These are phyloP conservation scores for Resseliella maxima DNA, from an alignment of 2,888 invertebrate species.

Conservation along the genomic window DNA sequence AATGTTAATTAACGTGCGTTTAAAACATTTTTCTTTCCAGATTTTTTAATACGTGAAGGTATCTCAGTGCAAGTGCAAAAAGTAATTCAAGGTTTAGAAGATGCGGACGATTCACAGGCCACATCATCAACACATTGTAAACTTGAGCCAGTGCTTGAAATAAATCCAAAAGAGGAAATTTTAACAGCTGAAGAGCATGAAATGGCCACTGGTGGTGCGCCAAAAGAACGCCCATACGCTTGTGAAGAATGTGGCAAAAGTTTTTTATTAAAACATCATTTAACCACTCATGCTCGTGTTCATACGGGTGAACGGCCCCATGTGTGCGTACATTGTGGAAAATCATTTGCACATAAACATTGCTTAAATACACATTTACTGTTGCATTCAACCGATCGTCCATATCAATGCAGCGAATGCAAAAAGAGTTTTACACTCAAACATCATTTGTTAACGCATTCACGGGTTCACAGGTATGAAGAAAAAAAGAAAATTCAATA, in stretches of 20 bases:
- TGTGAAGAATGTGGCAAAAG: slow-evolving; percentile 87
- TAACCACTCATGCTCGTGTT: slow-evolving; percentile 84
- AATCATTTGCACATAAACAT: slow-evolving; percentile 84
- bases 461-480: slow-evolving; percentile 74
- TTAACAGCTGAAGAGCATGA: slow-evolving; percentile 54
- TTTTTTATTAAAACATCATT: slow-evolving; percentile 84
- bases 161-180: slow-evolving; percentile 67
- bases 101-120: slow-evolving; percentile 67
- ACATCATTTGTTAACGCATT: slow-evolving; percentile 84
- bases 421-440: slow-evolving; percentile 88
- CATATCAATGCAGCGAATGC: slow-evolving; percentile 85
- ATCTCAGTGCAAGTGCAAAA: slow-evolving; percentile 69
- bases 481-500: not conserved
- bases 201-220: not conserved
- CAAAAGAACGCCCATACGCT: slow-evolving; percentile 81
- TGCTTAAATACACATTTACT: slow-evolving; percentile 85
- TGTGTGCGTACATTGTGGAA: slow-evolving; percentile 82
- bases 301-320: slow-evolving; percentile 85
- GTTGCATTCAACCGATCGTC: slow-evolving; percentile 82
- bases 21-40: slow-evolving; percentile 57
- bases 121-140: slow-evolving; percentile 67
- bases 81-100: slow-evolving; percentile 68
- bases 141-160: slow-evolving; percentile 67
- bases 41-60: slow-evolving; percentile 61
- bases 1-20: slow-evolving; percentile 57